These are phyloP conservation scores for Thera britannica DNA, from an alignment of 2,888 invertebrate genomes.

Conservation along the genomic window DNA sequence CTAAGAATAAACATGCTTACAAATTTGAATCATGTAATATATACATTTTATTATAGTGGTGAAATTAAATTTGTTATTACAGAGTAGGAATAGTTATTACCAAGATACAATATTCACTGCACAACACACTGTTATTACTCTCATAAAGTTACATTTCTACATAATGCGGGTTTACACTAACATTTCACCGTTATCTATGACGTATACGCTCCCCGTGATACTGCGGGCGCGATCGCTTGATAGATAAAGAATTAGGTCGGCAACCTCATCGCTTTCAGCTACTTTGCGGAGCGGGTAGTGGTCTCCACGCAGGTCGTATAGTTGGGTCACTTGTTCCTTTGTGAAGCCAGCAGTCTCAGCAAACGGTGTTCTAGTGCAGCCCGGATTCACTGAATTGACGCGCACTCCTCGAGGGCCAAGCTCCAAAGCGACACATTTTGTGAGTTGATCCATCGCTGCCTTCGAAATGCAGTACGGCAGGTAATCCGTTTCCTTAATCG, in stretches of 20 bases:
- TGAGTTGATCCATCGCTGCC: constrained; percentile 96
- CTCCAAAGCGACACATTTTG: constrained; percentile 94
- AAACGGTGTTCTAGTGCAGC: constrained; percentile 91
- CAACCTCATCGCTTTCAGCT: constrained; percentile 93
- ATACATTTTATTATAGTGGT: no score
- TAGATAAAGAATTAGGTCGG: constrained; percentile 94
- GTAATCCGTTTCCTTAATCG: constrained; percentile 86
- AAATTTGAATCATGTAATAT: no score
- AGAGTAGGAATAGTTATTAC: not conserved
- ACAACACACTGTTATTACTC: constrained; percentile 3
- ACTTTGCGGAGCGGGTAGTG: constrained; percentile 95
- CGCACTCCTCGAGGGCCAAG: constrained; percentile 90
- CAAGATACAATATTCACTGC: not conserved
- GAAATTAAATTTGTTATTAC: no score
- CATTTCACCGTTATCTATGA: constrained; percentile 78
- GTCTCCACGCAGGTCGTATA: constrained; percentile 90
- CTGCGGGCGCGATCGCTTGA: constrained; percentile 94
- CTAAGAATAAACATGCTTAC: not conserved
- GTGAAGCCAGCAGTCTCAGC: constrained; percentile 87
- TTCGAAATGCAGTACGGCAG: constrained; percentile 96
- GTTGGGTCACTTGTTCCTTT: constrained; percentile 84
- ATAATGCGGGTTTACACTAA: constrained; percentile 52
- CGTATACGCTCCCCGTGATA: constrained; percentile 90
- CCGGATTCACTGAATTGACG: constrained; percentile 96
- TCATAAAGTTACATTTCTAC: constrained; percentile 9